These are phyloP conservation scores for Phyllotreta cruciferae DNA, from an alignment of 2,888 invertebrate genomes.

Conservation along the genomic window DNA sequence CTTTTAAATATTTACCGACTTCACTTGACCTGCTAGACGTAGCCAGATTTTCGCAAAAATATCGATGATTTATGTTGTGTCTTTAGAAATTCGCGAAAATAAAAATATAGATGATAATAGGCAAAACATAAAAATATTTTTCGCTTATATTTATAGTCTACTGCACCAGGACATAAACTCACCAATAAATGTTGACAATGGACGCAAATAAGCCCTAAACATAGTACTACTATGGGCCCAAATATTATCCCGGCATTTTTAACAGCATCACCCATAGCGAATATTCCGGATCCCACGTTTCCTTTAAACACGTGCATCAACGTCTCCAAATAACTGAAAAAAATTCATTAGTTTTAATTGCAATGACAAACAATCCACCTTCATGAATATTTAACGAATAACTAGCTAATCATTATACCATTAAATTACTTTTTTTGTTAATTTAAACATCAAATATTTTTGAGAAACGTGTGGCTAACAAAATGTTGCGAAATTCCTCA, in stretches of 20 bases:
- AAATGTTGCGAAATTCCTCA: constrained; percentile 12
- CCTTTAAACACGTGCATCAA: constrained; percentile 93
- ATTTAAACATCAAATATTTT: constrained; percentile 1
- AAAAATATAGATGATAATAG: not conserved
- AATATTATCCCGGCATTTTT: constrained; percentile 89
- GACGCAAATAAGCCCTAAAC: constrained; percentile 85
- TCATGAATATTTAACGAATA: constrained; percentile 1
- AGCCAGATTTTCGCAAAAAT: not conserved
- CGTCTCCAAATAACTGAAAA: constrained; percentile 80
- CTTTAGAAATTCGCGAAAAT: too few species aligned
- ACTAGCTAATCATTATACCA: constrained; percentile 2
- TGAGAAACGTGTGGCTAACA: not conserved
- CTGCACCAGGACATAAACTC: constrained; percentile 51
- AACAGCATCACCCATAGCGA: constrained; percentile 95
- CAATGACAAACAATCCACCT: too few species aligned
- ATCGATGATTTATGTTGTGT: not conserved
- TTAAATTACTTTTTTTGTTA: not conserved
- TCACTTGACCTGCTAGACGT: too few species aligned
- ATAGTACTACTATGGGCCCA: constrained; percentile 76
- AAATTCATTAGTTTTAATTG: not conserved
- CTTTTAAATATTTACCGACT: too few species aligned
- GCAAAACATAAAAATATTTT: not conserved
- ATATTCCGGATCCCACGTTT: constrained; percentile 94
- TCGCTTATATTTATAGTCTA: not conserved
- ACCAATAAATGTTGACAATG: constrained; percentile 94